Evolutionary conservation across 2,113 vertebrate genomes (phyloP), one percentile per base, ranked within the genome.

Genomic region (Dicaeum eximium): DNA sequence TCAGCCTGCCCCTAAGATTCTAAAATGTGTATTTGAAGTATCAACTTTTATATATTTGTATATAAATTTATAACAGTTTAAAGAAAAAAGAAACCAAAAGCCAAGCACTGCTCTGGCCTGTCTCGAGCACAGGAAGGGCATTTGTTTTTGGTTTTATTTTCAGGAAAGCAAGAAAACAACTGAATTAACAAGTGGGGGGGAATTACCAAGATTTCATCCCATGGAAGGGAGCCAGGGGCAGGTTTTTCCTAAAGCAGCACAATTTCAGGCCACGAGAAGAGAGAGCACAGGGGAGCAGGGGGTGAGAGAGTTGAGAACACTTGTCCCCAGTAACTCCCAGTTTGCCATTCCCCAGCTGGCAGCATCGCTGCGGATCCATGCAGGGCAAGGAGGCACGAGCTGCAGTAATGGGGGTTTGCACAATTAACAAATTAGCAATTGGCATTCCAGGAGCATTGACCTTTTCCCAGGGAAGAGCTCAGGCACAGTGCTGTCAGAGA

Each of bases 321-420:
- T 2, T 1, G 2, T 30, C 48, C 40, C 38, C 2, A 14, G 38
- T 8, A 67, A 15, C 10, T 15, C 7, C 0, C 15, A 50, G 58
- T 40, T 5, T 53, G 35, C 35, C 60, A 18, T 14, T 13, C 11
- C 20, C 13, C 61, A 47, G 62, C 3, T 72, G 60, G 31, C 3
- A 3, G 65, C 21, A 69, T 21, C 58, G 14, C 31, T 10, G 28
- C 28, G 31, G 67, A 30, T 25, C 48, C 12, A 3, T 4, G n/a
- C 51, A 79, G 64, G 65, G 48, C 54, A 65, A 27, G n/a, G 33
- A 38, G 54, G 47, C 33, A 54, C 0, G 1, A 92, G 56, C 70
- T 33, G 23, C 90, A 56, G 18, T 3, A 33, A 28, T 0, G 15
- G 37, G 4, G 10, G 23, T 15, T 10, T 72, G 57, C 2, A 3